Base-by-base conservation (phyloP, 2,797 vertebrate species). In the Poeciliopsis presidionis region DNA sequence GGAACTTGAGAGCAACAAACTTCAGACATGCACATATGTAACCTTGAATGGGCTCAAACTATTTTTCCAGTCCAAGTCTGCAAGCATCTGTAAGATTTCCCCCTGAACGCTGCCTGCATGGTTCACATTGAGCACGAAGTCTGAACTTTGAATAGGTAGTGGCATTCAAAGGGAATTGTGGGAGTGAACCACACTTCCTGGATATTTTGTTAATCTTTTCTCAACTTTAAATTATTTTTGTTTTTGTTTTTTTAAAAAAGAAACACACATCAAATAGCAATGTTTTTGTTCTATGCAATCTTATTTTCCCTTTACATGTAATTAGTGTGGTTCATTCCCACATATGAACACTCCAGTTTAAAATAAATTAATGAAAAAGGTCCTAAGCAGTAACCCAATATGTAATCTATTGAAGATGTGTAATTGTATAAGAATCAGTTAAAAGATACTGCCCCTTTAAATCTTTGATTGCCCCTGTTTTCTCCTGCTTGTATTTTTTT, bases 371-470 rank as follows among this genome's bases (percentile, higher is more conserved):
- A 12, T n/a, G 76, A 5, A 78, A 82, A 87, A 83, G 79, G 83
- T 90, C 88, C 84, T 89, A 57, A 77, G 33, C 28, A 72, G 25
- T 76, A 79, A 77, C 84, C 81, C 57, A 41, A 55, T 57, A 28
- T 84, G 73, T 74, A 80, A 81, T 59, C 79, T 67, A 33, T 8
- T 63, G 33, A 47, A 81, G 7, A 63, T 39, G 53, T 80, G 45
- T 7, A 75, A 45, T 80, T 77, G 36, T 72, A 7, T 57, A 55
- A 74, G 13, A 70, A 36, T 81, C 67, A 72, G 73, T 91, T 91
- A 91, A 93, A 94, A 92, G 92, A 88, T 87, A 91, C 92, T 93
- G 93, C 77, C 93, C 92, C 90, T 94, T 94, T 91, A 90, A 95
- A 92, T 93, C 90, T 85, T 84, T 75, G 63, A 79, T 89, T 72